These are phyloP conservation scores for Cardiocondyla obscurior DNA, from an alignment of 1,140 invertebrate genomes.

Conservation along the genomic window DNA sequence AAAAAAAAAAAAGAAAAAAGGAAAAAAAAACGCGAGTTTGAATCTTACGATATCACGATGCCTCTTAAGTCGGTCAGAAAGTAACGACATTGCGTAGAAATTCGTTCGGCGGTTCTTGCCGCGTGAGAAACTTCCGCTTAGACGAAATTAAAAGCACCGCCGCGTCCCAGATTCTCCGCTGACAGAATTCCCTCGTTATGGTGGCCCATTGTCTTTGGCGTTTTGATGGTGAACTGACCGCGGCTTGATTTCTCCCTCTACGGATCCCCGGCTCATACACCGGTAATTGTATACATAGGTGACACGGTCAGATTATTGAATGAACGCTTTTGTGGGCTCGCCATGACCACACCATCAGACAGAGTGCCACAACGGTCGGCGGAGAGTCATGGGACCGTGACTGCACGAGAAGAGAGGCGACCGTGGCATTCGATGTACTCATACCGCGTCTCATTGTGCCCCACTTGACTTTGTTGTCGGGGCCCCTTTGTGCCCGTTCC, in stretches of 20 bases:
- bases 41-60: not conserved
- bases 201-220: slow-evolving; percentile 36
- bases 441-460: slow-evolving; percentile 81
- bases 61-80: not conserved
- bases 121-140: not conserved
- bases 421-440: slow-evolving; percentile 80
- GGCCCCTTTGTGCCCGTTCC: slow-evolving; percentile 75
- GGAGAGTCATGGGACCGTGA: slow-evolving; percentile 70
- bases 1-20: not conserved
- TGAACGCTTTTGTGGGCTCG: slow-evolving; percentile 67
- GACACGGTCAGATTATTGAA: slow-evolving; percentile 69
- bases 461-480: slow-evolving; percentile 83
- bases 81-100: not conserved
- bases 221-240: slow-evolving; percentile 45
- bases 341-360: slow-evolving; percentile 68
- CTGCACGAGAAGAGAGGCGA: slow-evolving; percentile 60
- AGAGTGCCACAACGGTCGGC: slow-evolving; percentile 50
- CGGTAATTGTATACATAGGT: slow-evolving; percentile 67
- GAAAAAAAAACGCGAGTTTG: not conserved
- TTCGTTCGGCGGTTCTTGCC: not conserved
- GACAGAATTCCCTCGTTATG: slow-evolving; percentile 46
- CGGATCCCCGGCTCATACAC: not conserved
- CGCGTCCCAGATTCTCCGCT: not conserved
- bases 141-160: slow-evolving; percentile 9
- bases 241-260: slow-evolving; percentile 42